Percentiles rank a stretch among this genome's conserved stretches.
Evolutionary conservation across 2,797 vertebrate genomes (phyloP).

Genomic region (Phataginus tetradactyla): DNA sequence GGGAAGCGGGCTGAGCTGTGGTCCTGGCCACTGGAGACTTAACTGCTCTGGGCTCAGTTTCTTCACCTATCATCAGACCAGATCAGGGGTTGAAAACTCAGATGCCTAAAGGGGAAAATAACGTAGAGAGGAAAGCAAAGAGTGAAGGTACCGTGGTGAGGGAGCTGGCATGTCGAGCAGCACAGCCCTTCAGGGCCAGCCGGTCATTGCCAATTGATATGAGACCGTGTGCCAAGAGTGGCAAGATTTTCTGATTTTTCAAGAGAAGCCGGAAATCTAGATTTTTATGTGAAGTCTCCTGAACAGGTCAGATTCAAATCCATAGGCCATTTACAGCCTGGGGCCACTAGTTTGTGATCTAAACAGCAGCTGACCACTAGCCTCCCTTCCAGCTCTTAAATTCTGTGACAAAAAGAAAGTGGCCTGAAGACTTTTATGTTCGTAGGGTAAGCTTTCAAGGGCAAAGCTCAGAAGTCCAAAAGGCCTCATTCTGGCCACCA

Average conservation of each 20-base stretch:
- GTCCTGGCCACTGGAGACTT: not conserved
- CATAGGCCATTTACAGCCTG: not conserved
- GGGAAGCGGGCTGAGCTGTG: not conserved
- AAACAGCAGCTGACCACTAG: not conserved
- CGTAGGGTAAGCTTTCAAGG: not conserved
- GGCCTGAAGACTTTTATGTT: not conserved
- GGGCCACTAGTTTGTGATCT: not conserved
- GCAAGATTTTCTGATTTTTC: slow-evolving; percentile 31
- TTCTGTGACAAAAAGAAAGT: not conserved
- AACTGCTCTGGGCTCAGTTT: not conserved
- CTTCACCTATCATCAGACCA: not conserved
- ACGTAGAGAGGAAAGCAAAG: not conserved
- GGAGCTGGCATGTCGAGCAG: rapidly evolving
- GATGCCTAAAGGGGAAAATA: not conserved
- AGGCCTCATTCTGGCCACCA: not conserved
- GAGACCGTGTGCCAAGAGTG: not conserved
- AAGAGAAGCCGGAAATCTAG: slow-evolving; percentile 36
- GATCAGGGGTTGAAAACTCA: not conserved
- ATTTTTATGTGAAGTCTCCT: slow-evolving; percentile 23
- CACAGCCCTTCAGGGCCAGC: not conserved
- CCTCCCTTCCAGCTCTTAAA: not conserved
- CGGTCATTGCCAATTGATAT: not conserved
- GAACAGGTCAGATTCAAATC: slow-evolving; percentile 38
- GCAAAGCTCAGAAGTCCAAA: not conserved
- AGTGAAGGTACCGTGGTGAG: not conserved